These are phyloP conservation scores for Nomada ruficornis DNA, from an alignment of 2,888 invertebrate species.

Conservation along the genomic window DNA sequence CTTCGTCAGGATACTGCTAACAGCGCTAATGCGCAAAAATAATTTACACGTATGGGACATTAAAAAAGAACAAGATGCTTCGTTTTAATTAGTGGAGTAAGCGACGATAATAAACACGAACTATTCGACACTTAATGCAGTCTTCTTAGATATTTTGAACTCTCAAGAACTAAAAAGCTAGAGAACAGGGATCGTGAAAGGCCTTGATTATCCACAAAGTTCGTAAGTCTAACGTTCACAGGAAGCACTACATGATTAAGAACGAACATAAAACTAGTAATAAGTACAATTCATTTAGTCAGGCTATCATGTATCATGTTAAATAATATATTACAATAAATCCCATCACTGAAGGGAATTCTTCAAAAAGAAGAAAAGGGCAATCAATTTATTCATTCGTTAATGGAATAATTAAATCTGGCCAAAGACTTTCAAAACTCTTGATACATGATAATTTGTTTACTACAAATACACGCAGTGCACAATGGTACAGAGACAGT, in stretches of 20 bases:
- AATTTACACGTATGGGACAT: constrained; percentile 22
- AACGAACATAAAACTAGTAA: constrained; percentile 52
- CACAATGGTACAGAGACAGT: constrained; percentile 41
- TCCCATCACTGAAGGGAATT: neutral
- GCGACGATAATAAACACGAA: constrained; percentile 27
- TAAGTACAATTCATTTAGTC: constrained; percentile 59
- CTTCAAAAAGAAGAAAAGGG: no score
- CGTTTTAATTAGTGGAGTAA: constrained; percentile 49
- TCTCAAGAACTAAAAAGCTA: constrained; percentile 36
- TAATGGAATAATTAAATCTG: neutral
- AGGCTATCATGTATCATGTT: constrained; percentile 60
- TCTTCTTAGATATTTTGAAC: constrained; percentile 49
- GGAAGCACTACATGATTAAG: constrained; percentile 58
- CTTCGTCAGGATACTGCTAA: constrained; percentile 14
- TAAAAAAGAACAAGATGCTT: constrained; percentile 30
- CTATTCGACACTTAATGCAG: constrained; percentile 43
- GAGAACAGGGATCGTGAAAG: constrained; percentile 41
- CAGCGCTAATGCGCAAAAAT: constrained; percentile 22
- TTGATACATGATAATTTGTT: constrained; percentile 56
- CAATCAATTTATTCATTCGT: neutral
- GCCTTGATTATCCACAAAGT: constrained; percentile 43
- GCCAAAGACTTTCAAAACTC: neutral
- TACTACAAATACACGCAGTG: constrained; percentile 46
- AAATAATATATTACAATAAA: neutral
- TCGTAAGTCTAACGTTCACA: constrained; percentile 46